Evolutionary conservation across 2,888 invertebrate genomes (phyloP), one percentile per base, ranked within the genome.

Genomic region (Lingula anatina): DNA sequence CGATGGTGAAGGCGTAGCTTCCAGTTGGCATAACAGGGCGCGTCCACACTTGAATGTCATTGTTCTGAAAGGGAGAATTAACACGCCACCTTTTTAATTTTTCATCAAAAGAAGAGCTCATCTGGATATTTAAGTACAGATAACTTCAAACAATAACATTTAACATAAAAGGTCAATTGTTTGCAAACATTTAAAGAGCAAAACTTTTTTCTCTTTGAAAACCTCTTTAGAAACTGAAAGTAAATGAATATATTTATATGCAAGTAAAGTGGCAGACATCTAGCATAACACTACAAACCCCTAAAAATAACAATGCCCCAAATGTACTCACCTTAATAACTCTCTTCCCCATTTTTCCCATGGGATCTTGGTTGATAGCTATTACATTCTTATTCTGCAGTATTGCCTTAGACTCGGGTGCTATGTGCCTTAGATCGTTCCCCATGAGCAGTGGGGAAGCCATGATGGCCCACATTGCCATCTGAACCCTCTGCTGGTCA

Each of bases 401-500:
- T 62, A 96, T 90, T n/a, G 87, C 88, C 78, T 90, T 90, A 78
- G 90, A 90, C 72, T 90, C 90, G 0, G 88, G 88, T 47, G 88
- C 81, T 57, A 96, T 90, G 31, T 88, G 87, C 55, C 93, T 80
- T 45, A 96, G 81, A 79, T 96, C 95, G 27, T 89, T 90, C n/a
- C 94, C 95, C 91, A 96, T 94, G 46, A 95, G 81, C n/a, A 96
- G 81, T 0, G 95, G 96, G 2, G 95, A 90, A 0, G 95, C 93
- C 70, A 95, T 78, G 64, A 96, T 90, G 4, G 93, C 89, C 96
- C 96, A 96, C 55, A 96, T 83, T 3, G 94, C 94, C 85, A 96
- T 93, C 81, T 96, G 96, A 0, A 90, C 90, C 79, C 91, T 89
- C 68, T 91, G 88, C 78, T 96, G 93, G 70, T 93, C 93, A 76